Conservation (phyloP, 2,113 vertebrate genomes). For the Euleptes europaea region DNA sequence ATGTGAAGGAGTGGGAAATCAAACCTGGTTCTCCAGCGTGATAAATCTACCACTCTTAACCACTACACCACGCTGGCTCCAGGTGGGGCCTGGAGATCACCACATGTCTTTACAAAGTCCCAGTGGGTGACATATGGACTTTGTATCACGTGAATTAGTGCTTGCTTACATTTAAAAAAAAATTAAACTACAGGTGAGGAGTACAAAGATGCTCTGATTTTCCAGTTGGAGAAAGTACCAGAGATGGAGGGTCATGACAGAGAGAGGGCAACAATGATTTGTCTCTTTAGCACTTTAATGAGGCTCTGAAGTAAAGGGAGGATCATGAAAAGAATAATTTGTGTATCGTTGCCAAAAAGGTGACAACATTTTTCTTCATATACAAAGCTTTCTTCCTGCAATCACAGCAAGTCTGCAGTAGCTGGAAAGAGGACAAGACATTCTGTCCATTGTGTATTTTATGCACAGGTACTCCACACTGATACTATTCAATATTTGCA, state of each 20-base stretch:
- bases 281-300: neutral
- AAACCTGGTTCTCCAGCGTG: too few species aligned
- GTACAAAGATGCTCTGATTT: neutral
- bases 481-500: neutral
- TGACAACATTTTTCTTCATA: neutral
- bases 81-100: too few species aligned
- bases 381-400: conserved; percentile 17
- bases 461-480: neutral
- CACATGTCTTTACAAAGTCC: too few species aligned
- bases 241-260: neutral
- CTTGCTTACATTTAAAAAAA: neutral
- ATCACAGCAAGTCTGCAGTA: neutral
- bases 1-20: too few species aligned
- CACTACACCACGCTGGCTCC: too few species aligned
- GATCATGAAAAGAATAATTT: conserved; percentile 12
- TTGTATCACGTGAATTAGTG: too few species aligned
- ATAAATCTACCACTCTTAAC: too few species aligned
- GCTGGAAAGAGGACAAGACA: neutral
- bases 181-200: neutral
- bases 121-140: too few species aligned
- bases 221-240: neutral
- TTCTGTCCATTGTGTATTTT: neutral
- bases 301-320: neutral
- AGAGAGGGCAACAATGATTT: neutral
- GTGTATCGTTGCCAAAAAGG: neutral